Evolutionary conservation across 2,797 vertebrate species (phyloP), one percentile per base, ranked within the genome.

Genomic region (Gymnoscopelus microlampas): DNA sequence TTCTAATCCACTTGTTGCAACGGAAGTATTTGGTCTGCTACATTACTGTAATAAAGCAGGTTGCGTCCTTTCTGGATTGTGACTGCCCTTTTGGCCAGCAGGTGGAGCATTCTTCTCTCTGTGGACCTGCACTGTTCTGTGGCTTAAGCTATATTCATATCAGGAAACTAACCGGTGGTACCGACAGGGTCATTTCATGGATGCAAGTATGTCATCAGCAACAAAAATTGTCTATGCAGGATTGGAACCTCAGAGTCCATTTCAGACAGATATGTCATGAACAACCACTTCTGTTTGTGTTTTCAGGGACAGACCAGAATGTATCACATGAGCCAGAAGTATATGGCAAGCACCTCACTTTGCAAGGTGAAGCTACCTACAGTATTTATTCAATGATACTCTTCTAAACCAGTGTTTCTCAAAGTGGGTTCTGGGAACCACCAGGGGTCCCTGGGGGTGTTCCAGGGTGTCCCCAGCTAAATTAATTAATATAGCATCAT

Each of bases 141-240:
- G 74, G 26, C 82, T 91, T 70, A 89, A 87, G 49, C 74, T 88
- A 4, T 77, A 90, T 54, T 90, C 65, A 4, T 87, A 71, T 64
- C 84, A 53, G 32, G 78, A 83, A 58, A 77, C 81, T 19, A 89
- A 85, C 53, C 13, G 7, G 11, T 85, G 86, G 83, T 80, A 86
- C 66, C 60, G 82, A 48, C 70, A 78, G 58, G 74, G 63, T 63
- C 67, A n/a, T 60, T 60, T 44, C 29, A 44, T 19, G 11, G 51
- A 44, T 56, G 24, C 73, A 78, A 84, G 78, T 84, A 67, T 47
- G 23, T 54, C 51, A 71, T n/a, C 54, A 57, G 5, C 10, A 26
- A 3, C 58, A 11, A 6, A 23, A 19, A 23, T n/a, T 26, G 24
- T 54, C 5, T 35, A 5, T 35, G 32, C 32, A 35, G 32, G 32